Evolutionary conservation across 2,113 vertebrate genomes (phyloP), one percentile per base, ranked within the genome.

Genomic region (Mesocricetus auratus): DNA sequence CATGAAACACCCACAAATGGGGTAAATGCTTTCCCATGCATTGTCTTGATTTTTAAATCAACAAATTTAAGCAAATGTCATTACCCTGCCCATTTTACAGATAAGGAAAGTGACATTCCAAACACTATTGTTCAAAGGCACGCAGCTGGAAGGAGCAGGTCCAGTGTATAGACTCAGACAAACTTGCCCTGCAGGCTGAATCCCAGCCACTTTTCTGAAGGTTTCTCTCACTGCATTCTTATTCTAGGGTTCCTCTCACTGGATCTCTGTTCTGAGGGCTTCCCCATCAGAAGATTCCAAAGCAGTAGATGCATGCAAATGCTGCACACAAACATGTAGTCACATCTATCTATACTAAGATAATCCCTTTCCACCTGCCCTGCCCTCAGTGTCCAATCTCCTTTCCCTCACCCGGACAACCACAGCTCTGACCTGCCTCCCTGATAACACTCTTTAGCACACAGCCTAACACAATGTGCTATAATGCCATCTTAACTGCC

Each of bases 1-100:
- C 33, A 90, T 33, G 33, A 92, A 85, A 81, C 15, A 71, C 15
- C 29, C 56, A 62, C 17, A 10, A 87, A 56, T 64, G 66, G 13
- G 33, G 69, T 77, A 77, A 78, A 66, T 78, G 75, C 11, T 90
- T 90, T 29, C 31, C 45, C 45, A 60, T 62, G 82, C 39, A 17
- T n/a, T 64, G 31, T 90, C 60, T 93, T 64, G 50, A 78, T 78
- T 86, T 95, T 90, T 29, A 75, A 24, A 60, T 62, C 39, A 91
- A 93, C 33, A 36, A 53, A 45, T 45, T 85, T 53, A 53, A 45
- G 58, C 50, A 83, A 56, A 26, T 83, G 39, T 45, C 62, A 94
- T 39, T 88, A 81, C 58, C 93, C n/a, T 88, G 53, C 4, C 50
- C 22, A 39, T 69, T 91, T 86, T 78, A 86, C 45, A 90, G 19